Percentiles rank a stretch among this genome's conserved stretches.
These are phyloP conservation scores for Pelusios castaneus DNA, from an alignment of 2,113 vertebrate genomes.

Conservation along the genomic window DNA sequence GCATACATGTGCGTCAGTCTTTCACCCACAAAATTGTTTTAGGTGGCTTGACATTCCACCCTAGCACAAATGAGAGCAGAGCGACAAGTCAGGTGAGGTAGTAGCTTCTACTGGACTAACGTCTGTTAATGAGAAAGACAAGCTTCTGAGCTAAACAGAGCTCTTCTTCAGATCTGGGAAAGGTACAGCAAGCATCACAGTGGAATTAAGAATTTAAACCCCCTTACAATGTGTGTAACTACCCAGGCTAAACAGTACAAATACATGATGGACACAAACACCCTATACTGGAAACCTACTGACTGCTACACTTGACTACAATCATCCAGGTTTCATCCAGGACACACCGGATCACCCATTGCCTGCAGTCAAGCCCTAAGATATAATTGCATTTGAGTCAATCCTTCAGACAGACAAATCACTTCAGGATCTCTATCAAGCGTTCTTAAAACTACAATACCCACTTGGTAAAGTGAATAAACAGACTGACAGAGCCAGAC, in stretches of 20 bases:
- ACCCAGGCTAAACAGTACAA: background rate
- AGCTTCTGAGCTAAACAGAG: background rate
- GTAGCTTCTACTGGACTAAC: background rate
- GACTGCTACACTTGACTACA: too few species aligned
- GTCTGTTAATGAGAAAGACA: background rate
- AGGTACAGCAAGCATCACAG: background rate
- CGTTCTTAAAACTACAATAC: too few species aligned
- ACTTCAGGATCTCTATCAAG: too few species aligned
- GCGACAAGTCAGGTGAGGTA: background rate
- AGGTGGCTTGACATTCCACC: background rate
- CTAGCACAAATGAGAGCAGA: background rate
- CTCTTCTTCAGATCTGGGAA: background rate
- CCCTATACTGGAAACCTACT: too few species aligned
- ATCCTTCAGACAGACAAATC: too few species aligned
- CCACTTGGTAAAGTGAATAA: too few species aligned
- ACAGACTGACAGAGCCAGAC: too few species aligned
- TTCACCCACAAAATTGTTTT: background rate
- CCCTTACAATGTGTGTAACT: background rate
- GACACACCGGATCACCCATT: too few species aligned
- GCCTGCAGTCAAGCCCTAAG: too few species aligned
- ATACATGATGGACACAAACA: too few species aligned
- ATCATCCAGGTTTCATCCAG: too few species aligned
- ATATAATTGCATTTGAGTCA: too few species aligned
- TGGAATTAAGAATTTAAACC: background rate
- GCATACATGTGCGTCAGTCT: background rate